phyloP scores from a whole-genome alignment of 2,797 vertebrate genomes.

The Eulemur albifrons region DNA sequence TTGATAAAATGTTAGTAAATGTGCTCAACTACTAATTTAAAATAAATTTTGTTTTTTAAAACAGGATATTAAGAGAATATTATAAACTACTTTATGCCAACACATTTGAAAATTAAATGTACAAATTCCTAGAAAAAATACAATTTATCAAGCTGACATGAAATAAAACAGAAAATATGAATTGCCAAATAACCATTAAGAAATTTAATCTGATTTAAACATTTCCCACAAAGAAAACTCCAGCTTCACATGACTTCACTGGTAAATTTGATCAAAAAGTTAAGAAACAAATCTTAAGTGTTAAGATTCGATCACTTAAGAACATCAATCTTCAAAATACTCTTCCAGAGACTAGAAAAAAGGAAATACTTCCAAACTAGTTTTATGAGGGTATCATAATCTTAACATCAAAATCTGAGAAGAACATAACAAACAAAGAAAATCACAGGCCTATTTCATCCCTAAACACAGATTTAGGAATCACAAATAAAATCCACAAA shows the following conservation, averaged over 20 bases:
- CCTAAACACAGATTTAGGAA: slow-evolving; percentile 37
- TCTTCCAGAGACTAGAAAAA: background rate
- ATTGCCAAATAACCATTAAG: background rate
- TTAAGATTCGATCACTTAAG: background rate
- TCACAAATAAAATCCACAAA: background rate
- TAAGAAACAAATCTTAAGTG: background rate
- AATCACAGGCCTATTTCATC: background rate
- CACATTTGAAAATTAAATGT: background rate
- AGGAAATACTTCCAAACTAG: background rate
- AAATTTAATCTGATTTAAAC: slow-evolving; percentile 4
- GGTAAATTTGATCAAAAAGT: background rate
- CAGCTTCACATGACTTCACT: background rate
- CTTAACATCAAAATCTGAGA: slow-evolving; percentile 7
- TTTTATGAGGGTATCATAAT: background rate
- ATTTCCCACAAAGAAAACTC: background rate
- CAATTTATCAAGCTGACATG: background rate
- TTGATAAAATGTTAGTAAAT: background rate
- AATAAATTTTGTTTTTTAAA: background rate
- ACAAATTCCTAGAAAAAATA: background rate
- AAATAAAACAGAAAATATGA: background rate
- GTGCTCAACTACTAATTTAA: background rate
- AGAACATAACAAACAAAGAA: background rate
- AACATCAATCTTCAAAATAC: background rate
- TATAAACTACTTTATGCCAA: background rate
- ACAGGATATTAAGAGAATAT: background rate